Conservation (phyloP, 92 coral and sea anemone species). For the Palythoa grandiflora region DNA sequence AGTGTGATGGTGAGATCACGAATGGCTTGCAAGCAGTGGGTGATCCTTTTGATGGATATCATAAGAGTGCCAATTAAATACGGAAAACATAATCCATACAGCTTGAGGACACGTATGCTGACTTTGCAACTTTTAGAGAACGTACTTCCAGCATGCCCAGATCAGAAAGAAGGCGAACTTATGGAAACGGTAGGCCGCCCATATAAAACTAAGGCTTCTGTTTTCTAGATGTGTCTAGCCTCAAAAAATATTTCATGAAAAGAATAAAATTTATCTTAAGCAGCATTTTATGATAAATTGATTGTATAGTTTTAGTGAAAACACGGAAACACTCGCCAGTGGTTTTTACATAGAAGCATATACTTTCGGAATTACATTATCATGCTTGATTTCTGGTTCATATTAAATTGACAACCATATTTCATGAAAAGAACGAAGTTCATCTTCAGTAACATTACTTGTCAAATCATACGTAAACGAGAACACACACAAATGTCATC, state of each 20-base stretch:
- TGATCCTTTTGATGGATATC: conserved; percentile 66
- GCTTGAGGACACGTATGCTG: conserved; percentile 81
- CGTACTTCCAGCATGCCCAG: conserved; percentile 76
- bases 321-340: not conserved
- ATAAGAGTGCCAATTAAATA: conserved; percentile 54
- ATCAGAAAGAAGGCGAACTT: conserved; percentile 61
- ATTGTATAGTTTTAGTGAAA: too few species aligned
- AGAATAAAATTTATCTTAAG: not conserved
- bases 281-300: not conserved
- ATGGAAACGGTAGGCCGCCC: conserved; percentile 63
- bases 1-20: conserved; percentile 61
- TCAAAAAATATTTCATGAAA: too few species aligned
- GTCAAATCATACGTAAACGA: too few species aligned
- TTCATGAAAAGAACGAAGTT: too few species aligned
- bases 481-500: too few species aligned
- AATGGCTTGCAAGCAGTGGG: conserved; percentile 80
- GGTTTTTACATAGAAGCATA: not conserved
- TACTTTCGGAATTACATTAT: too few species aligned
- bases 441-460: too few species aligned
- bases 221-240: too few species aligned
- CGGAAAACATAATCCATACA: conserved; percentile 52
- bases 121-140: conserved; percentile 76
- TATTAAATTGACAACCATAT: too few species aligned
- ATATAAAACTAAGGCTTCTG: not conserved
- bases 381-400: not conserved